Conservation (phyloP, 2,113 vertebrate species). For the Benitochromis conjunctus region DNA sequence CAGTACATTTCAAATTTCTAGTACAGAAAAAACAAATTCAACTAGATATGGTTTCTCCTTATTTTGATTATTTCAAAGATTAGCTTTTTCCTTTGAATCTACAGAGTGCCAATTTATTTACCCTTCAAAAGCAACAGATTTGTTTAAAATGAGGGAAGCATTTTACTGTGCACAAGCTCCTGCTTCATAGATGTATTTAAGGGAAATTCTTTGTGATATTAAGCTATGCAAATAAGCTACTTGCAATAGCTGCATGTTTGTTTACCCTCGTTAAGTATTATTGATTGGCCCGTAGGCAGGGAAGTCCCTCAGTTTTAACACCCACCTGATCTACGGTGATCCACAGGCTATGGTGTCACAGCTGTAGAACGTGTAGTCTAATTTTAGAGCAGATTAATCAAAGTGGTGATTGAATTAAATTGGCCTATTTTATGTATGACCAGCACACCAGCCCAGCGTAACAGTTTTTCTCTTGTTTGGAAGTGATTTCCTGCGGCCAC, state of each 20-base stretch:
- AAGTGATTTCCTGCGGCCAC: neutral
- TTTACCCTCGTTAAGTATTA: neutral
- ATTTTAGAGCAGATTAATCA: neutral
- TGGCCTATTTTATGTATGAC: neutral
- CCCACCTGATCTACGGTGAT: neutral
- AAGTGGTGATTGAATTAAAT: neutral
- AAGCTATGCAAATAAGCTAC: neutral
- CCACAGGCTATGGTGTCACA: neutral
- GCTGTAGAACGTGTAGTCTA: neutral
- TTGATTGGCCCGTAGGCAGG: too few relatives aligned
- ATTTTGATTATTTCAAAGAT: neutral
- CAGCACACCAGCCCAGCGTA: neutral
- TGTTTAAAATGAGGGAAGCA: neutral
- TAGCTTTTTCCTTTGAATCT: neutral
- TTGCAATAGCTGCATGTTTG: neutral
- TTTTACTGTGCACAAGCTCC: neutral
- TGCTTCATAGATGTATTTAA: neutral
- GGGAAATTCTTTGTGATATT: neutral
- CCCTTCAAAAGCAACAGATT: neutral
- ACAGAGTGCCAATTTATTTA: neutral
- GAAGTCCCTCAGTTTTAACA: neutral
- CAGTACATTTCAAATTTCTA: neutral
- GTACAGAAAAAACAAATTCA: neutral
- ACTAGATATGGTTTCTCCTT: neutral
- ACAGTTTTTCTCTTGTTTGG: neutral